Base-by-base conservation (phyloP, 2,888 invertebrate species). In the Neria commutata region DNA sequence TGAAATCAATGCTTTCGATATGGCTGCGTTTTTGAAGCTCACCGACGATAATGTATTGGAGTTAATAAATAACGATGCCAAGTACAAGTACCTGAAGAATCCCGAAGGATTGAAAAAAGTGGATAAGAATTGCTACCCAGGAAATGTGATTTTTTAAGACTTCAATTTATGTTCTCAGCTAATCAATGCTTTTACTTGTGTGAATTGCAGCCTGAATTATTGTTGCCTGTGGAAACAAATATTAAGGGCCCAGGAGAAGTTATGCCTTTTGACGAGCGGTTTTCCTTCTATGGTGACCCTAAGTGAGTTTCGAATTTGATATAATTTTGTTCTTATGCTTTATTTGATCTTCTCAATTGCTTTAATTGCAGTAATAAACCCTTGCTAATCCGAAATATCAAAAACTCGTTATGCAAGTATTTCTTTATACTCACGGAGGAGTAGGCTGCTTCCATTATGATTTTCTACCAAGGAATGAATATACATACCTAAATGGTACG, bases 271-370 rank as follows among this genome's bases (percentile, higher is more conserved):
- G 67, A 66, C 55, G 58, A 68, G 3, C 56, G 25, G 1, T 67
- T 69, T 29, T 42, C 59, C 8, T 67, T 79, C 17, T 79, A 72
- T 52, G 79, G 80, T 1, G 65, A 72, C 26, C 21, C 48, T 16
- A 51, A 52, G 77, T 79, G 63, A 34, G 69, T 64, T 6, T 29
- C 33, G 5, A 24, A 3, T 1, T 5, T 19, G 3, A 21, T 11
- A 23, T 16, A 16, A 1, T 34, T 34, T 24, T 29, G 24, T 11
- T 21, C 4, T 37, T 2, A 24, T 3, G n/a, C 5, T 10, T 26
- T 14, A 19, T 19, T 14, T 29, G 11, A 24, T 4, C 8, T 46
- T 0, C 48, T 2, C 11, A 0, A 21, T 40, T 46, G 46, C 19
- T 3, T 53, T 58, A 11, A n/a, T 33, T 5, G 2, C 24, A 72